These are phyloP conservation scores for Chalcis sispes DNA, from an alignment of 2,888 invertebrate genomes.

Conservation along the genomic window DNA sequence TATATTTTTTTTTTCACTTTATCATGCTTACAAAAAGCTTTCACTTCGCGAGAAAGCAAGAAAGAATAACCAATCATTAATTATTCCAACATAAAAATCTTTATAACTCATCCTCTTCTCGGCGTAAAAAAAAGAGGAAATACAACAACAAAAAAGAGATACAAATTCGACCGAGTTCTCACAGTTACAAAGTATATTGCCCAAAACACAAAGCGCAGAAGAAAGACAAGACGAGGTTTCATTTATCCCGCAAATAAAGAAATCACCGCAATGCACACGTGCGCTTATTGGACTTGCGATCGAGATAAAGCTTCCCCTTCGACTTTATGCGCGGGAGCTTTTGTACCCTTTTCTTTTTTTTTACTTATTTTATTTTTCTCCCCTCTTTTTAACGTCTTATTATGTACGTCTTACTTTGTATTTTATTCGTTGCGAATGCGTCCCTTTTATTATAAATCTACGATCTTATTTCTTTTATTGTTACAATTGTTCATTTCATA, in stretches of 20 bases:
- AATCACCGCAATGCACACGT: constrained; percentile 23
- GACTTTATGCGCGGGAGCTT: neutral
- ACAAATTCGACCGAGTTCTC: constrained; percentile 19
- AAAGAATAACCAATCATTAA: constrained; percentile 20
- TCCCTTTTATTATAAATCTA: too few species aligned
- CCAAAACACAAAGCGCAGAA: too few species aligned
- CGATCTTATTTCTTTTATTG: too few species aligned
- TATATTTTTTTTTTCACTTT: neutral
- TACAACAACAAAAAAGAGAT: constrained; percentile 9
- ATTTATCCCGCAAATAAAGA: constrained; percentile 46
- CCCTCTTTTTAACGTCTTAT: neutral
- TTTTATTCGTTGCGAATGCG: neutral
- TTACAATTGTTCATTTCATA: too few species aligned
- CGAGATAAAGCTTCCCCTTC: constrained; percentile 13
- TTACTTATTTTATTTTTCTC: neutral
- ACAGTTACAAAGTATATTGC: neutral
- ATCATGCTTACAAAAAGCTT: constrained; percentile 44
- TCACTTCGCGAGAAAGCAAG: constrained; percentile 38
- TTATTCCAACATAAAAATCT: constrained; percentile 28
- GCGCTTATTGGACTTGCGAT: constrained; percentile 17
- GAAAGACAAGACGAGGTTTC: constrained; percentile 39
- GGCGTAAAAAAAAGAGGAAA: constrained; percentile 31
- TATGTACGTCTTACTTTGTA: neutral
- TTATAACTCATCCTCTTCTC: neutral
- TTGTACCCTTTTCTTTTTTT: neutral